phyloP scores from a whole-genome alignment of 2,888 invertebrate genomes.

The Imbricaverruca yamaguchii region DNA sequence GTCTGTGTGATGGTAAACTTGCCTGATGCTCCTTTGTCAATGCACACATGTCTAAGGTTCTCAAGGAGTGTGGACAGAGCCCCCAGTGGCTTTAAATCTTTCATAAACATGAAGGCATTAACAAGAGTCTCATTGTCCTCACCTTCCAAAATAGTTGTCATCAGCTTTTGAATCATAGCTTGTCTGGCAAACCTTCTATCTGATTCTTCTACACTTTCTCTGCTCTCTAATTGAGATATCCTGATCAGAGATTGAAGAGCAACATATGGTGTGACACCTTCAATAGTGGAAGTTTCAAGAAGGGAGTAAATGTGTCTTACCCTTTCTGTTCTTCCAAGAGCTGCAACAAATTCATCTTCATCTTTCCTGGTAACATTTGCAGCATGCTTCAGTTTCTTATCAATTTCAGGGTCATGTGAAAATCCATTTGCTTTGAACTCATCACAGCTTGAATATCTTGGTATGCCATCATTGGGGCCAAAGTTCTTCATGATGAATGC shows the following conservation, averaged over 20 bases:
- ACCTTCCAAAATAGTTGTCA: constrained; percentile 45
- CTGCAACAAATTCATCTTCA: constrained; percentile 36
- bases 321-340: constrained; percentile 39
- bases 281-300: constrained; percentile 44
- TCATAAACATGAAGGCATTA: constrained; percentile 42
- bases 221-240: neutral
- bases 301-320: constrained; percentile 42
- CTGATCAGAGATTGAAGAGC: constrained; percentile 45
- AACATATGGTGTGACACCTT: constrained; percentile 45
- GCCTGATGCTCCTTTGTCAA: neutral
- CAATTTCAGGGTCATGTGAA: neutral
- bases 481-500: constrained; percentile 11
- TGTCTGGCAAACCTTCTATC: constrained; percentile 42
- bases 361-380: neutral
- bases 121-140: constrained; percentile 42
- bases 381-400: neutral
- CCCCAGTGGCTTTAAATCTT: neutral
- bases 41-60: neutral
- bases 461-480: neutral
- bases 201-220: constrained; percentile 37
- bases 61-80: neutral
- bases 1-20: neutral
- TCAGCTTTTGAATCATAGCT: constrained; percentile 45
- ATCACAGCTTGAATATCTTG: too few relatives aligned
- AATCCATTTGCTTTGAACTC: too few relatives aligned